These are phyloP conservation scores for Seriola rivoliana DNA, from an alignment of 2,113 vertebrate genomes.

Conservation along the genomic window DNA sequence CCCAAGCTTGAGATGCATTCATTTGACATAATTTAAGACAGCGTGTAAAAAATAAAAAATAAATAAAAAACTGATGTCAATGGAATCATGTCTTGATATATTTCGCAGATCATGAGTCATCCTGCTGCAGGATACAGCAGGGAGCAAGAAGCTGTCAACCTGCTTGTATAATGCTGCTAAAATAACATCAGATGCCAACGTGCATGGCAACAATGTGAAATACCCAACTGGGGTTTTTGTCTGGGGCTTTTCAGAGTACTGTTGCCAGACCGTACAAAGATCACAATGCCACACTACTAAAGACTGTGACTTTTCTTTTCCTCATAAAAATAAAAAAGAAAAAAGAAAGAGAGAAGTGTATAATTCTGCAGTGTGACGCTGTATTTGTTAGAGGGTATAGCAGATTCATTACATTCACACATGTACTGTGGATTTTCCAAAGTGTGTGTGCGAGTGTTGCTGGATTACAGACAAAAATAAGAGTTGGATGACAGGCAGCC, in stretches of 20 bases:
- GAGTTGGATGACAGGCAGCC: conserved; percentile 8
- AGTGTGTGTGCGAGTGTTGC: conserved; percentile 3
- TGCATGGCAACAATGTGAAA: conserved; percentile 28
- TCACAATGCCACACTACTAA: not conserved
- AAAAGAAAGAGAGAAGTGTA: not conserved
- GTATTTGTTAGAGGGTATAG: not conserved
- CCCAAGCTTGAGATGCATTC: not conserved
- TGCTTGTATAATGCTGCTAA: conserved; percentile 20
- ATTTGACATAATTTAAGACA: not conserved
- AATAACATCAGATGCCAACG: conserved; percentile 27
- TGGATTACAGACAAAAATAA: conserved; percentile 22
- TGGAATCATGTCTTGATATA: conserved; percentile 7
- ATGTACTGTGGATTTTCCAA: not conserved
- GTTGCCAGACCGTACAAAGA: conserved; percentile 9
- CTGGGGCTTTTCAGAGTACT: not conserved
- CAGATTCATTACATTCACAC: not conserved
- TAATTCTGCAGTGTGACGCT: not conserved
- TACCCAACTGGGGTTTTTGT: conserved; percentile 1
- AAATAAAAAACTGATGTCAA: conserved; percentile 3
- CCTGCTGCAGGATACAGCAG: conserved; percentile 6
- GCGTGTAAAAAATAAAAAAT: not conserved
- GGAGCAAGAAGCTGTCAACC: conserved; percentile 27
- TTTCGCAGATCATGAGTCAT: conserved; percentile 30
- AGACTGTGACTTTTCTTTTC: not conserved
- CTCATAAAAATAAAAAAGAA: not conserved